Percentiles rank a stretch among this genome's conserved stretches.
Evolutionary conservation across 2,797 vertebrate genomes (phyloP).

Genomic region (Danio kyathit): DNA sequence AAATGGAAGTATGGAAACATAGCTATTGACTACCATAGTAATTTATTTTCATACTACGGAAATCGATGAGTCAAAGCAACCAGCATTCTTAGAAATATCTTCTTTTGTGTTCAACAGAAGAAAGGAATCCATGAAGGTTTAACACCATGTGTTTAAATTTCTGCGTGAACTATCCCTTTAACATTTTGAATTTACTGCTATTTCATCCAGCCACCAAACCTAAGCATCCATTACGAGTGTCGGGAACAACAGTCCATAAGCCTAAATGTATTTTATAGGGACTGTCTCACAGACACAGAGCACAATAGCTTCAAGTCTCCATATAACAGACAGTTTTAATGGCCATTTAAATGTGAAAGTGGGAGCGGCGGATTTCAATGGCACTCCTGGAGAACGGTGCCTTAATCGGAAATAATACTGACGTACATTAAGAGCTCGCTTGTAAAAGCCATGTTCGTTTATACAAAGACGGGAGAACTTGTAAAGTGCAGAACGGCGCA

Average conservation of each 20-base stretch:
- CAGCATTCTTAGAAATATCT: no score
- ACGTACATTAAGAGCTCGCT: constrained; percentile 27
- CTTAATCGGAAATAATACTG: constrained; percentile 44
- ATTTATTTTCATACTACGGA: no score
- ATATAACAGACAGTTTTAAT: constrained; percentile 42
- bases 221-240: constrained; percentile 23
- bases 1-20: no score
- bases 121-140: no score
- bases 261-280: constrained; percentile 53
- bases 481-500: not conserved
- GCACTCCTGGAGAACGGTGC: constrained; percentile 22
- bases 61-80: no score
- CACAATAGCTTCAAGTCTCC: constrained; percentile 26
- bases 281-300: constrained; percentile 41
- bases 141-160: no score
- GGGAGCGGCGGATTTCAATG: constrained; percentile 5
- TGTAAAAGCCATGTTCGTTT: constrained; percentile 42
- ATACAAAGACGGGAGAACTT: constrained; percentile 19
- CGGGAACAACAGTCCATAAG: constrained; percentile 38
- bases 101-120: no score
- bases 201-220: constrained; percentile 16
- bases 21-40: no score
- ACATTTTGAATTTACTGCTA: constrained; percentile 46
- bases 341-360: constrained; percentile 40
- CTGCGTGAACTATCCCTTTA: no score